Base-by-base conservation (phyloP, 2,113 vertebrate species). In the Microcebus ravelobensis region DNA sequence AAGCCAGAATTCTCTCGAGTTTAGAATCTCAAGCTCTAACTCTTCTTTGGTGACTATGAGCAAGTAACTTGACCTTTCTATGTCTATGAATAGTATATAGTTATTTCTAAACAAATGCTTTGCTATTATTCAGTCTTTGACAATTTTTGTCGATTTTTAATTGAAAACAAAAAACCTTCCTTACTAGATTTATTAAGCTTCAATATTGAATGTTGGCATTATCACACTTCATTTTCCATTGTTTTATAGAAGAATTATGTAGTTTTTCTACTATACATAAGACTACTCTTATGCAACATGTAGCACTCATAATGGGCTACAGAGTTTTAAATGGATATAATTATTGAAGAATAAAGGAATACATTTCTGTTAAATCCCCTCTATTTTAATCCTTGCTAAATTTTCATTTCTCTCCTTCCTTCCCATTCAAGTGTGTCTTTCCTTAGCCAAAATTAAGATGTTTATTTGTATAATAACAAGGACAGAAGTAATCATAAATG, bases 401-500 rank as follows among this genome's bases (percentile, higher is more conserved):
- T 76, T 88, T 96, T 95, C 11, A 68, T 91, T 93, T 91, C 3
- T 90, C 3, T 29, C 27, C 52, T 81, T 57, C 42, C 61, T 94
- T 95, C 80, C 83, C 34, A 83, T 89, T 87, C 84, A 83, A 91
- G 23, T 80, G 34, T 85, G 63, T 31, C 80, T 87, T 91, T 95
- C 70, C 17, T 61, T 55, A 59, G 25, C 39, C 90, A 25, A 97
- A 97, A 97, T 96, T 61, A 96, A 57, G 21, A 83, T 87, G 87
- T 87, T 87, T 59, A 77, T 94, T 97, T 97, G 71, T 29, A 89
- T 94, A 96, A 96, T 97, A 76, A 95, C 86, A 97, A 94, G 82
- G 94, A 50, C 59, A 71, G 39, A 89, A 52, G 87, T 39, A 50
- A 71, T 67, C 39, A 76, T n/a, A 42, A 85, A 97, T 96, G 80